Evolutionary conservation across 2,113 vertebrate species (phyloP).

Genomic region (Lathamus discolor): DNA sequence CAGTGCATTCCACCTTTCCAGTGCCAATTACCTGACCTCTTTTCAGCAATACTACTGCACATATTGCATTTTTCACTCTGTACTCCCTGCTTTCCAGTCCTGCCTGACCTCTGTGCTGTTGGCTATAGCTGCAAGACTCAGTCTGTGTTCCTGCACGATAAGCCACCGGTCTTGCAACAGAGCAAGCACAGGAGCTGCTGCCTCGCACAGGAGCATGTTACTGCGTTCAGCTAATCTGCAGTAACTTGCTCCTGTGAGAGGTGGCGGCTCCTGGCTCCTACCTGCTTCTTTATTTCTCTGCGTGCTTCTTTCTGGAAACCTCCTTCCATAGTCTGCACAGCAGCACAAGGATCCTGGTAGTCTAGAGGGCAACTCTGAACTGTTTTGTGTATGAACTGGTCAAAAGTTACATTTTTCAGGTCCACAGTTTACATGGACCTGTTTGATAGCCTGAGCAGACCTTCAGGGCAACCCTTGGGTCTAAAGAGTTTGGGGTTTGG

Average conservation of each 20-base stretch:
- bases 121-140: neutral
- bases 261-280: conserved; percentile 6
- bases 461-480: neutral
- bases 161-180: neutral
- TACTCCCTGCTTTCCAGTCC: neutral
- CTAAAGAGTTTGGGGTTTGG: neutral
- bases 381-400: neutral
- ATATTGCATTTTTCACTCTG: neutral
- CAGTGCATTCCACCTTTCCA: neutral
- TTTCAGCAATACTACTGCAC: neutral
- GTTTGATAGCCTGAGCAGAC: neutral
- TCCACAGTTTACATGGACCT: neutral
- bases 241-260: conserved; percentile 56
- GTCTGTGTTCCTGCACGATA: neutral
- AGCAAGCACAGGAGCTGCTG: conserved; percentile 44
- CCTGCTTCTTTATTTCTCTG: neutral
- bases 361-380: neutral
- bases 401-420: neutral
- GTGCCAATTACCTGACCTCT: neutral
- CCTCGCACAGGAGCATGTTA: conserved; percentile 63
- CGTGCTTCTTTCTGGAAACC: neutral
- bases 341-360: neutral
- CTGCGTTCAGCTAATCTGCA: neutral
- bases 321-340: neutral
- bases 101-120: neutral